Conservation (phyloP, 2,113 vertebrate genomes). For the Oreochromis aureus region DNA sequence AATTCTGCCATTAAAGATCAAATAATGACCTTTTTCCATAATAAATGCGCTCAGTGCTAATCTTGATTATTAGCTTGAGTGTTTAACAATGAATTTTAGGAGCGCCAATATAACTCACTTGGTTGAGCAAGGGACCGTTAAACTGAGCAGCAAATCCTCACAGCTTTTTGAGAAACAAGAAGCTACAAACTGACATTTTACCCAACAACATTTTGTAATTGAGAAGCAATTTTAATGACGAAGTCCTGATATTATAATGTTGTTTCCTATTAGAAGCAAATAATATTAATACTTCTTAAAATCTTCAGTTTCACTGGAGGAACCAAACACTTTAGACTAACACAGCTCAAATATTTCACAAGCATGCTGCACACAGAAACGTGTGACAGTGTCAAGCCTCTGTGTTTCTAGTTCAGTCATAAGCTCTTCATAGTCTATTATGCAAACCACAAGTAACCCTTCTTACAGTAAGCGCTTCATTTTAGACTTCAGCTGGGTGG, state of each 20-base stretch:
- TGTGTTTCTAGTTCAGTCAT: background rate
- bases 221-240: background rate
- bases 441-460: background rate
- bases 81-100: background rate
- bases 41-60: background rate
- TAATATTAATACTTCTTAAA: background rate
- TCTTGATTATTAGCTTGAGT: background rate
- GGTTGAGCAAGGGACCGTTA: background rate
- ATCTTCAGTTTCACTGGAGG: background rate
- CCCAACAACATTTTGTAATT: rapidly evolving
- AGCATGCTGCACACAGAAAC: background rate
- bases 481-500: background rate
- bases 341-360: background rate
- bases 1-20: background rate
- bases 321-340: background rate
- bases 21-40: rapidly evolving
- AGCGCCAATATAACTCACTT: background rate
- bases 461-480: background rate
- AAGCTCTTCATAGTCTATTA: background rate
- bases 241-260: background rate
- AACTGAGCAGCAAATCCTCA: background rate
- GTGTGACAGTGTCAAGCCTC: background rate
- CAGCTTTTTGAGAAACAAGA: background rate
- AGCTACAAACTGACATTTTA: background rate
- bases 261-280: background rate